These are phyloP conservation scores for Serrognathus titanus DNA, from an alignment of 2,888 invertebrate species.

Conservation along the genomic window DNA sequence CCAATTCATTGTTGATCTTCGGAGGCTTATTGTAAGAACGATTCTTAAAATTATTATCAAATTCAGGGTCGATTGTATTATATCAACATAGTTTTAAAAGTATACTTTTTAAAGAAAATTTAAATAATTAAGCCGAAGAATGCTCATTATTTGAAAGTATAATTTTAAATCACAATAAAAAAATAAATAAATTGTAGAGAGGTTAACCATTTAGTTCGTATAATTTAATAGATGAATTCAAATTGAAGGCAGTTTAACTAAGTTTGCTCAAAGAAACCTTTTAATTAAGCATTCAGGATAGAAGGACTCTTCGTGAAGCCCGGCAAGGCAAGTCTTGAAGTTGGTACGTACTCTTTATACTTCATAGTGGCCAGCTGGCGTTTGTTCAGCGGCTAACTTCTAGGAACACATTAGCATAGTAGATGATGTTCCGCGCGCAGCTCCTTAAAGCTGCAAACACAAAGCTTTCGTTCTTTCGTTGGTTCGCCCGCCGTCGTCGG, in stretches of 20 bases:
- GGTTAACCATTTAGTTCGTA: background rate
- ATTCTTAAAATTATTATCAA: background rate
- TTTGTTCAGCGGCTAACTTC: conserved; percentile 44
- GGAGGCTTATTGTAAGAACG: background rate
- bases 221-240: conserved; percentile 19
- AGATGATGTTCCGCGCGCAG: conserved; percentile 41
- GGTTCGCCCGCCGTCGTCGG: background rate
- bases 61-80: too few species aligned
- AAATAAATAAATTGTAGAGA: too few species aligned
- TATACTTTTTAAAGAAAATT: too few species aligned
- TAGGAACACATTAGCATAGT: conserved; percentile 48
- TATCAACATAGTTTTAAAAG: too few species aligned
- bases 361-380: conserved; percentile 58
- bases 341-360: conserved; percentile 52
- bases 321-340: conserved; percentile 25
- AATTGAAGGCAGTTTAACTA: conserved; percentile 5
- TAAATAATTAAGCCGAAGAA: too few species aligned
- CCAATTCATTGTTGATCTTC: too few species aligned
- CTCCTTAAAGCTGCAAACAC: conserved; percentile 14
- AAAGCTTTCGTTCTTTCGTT: conserved; percentile 9
- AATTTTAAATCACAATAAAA: too few species aligned
- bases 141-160: too few species aligned
- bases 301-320: conserved; percentile 30
- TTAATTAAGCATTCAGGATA: conserved; percentile 39
- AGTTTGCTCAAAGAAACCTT: conserved; percentile 20